Evolutionary conservation across 2,113 vertebrate species (phyloP).

Genomic region (Oxyruncus cristatus): DNA sequence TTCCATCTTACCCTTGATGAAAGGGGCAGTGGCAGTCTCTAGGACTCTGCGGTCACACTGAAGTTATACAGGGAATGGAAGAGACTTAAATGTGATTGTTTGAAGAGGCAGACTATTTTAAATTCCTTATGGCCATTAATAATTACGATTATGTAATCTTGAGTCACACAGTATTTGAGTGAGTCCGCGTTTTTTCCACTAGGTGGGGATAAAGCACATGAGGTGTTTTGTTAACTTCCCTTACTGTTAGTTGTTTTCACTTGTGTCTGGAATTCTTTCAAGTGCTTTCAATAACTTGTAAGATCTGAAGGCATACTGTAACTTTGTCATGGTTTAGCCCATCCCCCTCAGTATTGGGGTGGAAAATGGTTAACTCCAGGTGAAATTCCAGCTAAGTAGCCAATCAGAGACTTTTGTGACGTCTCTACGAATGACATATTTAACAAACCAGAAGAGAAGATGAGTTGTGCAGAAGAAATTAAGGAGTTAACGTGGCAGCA

Average conservation of each 20-base stretch:
- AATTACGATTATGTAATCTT: not conserved
- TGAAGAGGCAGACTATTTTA: not conserved
- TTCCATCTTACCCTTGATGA: not conserved
- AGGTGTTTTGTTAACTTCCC: not conserved
- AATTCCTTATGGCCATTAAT: not conserved
- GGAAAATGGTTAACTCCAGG: too few relatives aligned
- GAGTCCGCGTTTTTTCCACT: constrained; percentile 51
- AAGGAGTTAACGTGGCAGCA: too few relatives aligned
- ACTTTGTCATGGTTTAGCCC: too few relatives aligned
- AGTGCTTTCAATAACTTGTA: not conserved
- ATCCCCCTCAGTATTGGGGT: too few relatives aligned
- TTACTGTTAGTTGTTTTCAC: not conserved
- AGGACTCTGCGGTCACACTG: not conserved
- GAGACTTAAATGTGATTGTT: not conserved
- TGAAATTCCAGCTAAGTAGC: too few relatives aligned
- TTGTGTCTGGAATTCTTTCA: not conserved
- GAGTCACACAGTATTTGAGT: not conserved
- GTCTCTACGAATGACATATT: too few relatives aligned
- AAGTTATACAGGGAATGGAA: not conserved
- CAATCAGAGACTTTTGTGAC: too few relatives aligned
- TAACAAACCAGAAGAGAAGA: too few relatives aligned
- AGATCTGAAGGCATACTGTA: not conserved
- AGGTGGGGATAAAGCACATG: constrained; percentile 61
- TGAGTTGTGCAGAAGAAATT: too few relatives aligned
- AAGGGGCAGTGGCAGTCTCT: not conserved